phyloP scores from a whole-genome alignment of 2,113 vertebrate genomes.

The Anarrhichthys ocellatus region DNA sequence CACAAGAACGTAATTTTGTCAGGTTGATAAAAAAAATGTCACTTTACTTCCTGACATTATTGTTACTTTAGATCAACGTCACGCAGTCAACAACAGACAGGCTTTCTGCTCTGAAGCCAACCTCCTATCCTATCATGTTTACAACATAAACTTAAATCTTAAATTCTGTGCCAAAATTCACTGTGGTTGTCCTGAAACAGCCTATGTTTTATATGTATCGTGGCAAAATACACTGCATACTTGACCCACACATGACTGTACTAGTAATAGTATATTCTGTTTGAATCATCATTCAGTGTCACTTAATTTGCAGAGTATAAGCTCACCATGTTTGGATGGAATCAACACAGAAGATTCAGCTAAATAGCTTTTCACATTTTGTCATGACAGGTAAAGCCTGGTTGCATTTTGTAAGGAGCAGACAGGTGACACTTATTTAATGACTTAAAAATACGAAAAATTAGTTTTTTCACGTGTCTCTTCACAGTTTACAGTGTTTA shows the following conservation, averaged over 20 bases:
- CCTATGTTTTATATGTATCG: not conserved
- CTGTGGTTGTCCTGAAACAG: not conserved
- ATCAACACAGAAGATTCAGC: not conserved
- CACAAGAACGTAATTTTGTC: no score
- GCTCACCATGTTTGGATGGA: not conserved
- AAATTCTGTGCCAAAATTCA: not conserved
- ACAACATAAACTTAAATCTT: not conserved
- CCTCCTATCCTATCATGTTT: not conserved
- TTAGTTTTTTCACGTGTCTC: not conserved
- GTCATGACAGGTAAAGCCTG: not conserved
- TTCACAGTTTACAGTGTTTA: not conserved
- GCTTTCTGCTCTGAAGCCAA: not conserved
- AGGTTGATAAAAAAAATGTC: no score
- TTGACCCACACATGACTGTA: not conserved
- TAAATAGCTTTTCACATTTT: not conserved
- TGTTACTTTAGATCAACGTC: no score
- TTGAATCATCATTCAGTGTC: not conserved
- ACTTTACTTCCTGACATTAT: no score
- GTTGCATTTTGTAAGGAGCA: not conserved
- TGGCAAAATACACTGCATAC: not conserved
- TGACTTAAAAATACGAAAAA: not conserved
- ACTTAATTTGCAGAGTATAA: not conserved
- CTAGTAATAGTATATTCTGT: no score
- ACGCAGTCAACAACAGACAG: slow-evolving; percentile 2
- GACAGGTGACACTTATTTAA: not conserved